Evolutionary conservation across 2,113 vertebrate genomes (phyloP), one percentile per base, ranked within the genome.

Genomic region (Rattus rattus): DNA sequence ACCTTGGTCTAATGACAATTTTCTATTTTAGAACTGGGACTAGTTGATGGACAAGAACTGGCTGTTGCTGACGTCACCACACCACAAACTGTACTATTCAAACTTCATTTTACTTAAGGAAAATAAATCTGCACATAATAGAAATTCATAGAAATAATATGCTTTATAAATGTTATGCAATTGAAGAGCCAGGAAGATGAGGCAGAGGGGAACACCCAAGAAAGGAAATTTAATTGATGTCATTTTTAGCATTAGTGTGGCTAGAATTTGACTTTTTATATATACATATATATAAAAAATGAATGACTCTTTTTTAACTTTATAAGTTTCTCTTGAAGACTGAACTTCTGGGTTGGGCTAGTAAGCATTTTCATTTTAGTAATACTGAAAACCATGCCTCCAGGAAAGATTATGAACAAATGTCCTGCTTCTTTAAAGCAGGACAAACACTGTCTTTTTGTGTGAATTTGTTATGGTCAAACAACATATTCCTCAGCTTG

Each of bases 11-110:
- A 96, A 96, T 94, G 97, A 16, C 17, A 39, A 30, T 67, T 28
- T 93, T 97, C 96, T 98, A 39, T 98, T 98, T 90, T 90, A 99
- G 99, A 99, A 93, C 70, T 99, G 94, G 99, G 99, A 20, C 98
- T 99, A 33, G 98, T 98, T 86, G 99, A 99, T 76, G 99, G 99
- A 95, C 99, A 99, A 96, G 99, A 99, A 94, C 98, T 99, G 95
- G 99, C 99, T 61, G 99, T 99, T 94, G 99, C 99, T 94, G 99
- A 99, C 98, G 97, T 99, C 97, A 99, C 99, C 91, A 99, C 99
- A 85, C 99, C 99, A 81, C 99, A 99, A 98, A 99, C 99, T 28
- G 98, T 99, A 97, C 97, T 99, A 87, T 99, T 99, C 98, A 99
- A 99, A 97, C 99, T 99, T 95, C 98, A 99, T 97, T 99, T 99